phyloP scores from a whole-genome alignment of 1,140 invertebrate species.

The Triops cancriformis region DNA sequence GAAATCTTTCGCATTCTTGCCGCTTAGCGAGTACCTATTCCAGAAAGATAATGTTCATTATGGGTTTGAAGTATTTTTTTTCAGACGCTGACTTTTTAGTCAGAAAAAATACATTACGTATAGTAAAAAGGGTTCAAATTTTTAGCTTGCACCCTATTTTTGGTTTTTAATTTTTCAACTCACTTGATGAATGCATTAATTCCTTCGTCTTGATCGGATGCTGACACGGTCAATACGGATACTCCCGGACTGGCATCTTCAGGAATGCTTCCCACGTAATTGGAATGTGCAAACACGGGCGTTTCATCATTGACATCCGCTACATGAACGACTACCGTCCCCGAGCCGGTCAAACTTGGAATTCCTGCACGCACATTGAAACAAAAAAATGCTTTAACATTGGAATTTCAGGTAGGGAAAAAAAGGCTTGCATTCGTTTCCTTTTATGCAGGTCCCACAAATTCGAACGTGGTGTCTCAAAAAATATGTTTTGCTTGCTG shows the following conservation, averaged over 20 bases:
- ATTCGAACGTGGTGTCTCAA: too few relatives aligned
- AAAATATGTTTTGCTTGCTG: too few relatives aligned
- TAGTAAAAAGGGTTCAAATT: too few relatives aligned
- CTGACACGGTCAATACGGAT: constrained; percentile 58
- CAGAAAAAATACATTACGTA: too few relatives aligned
- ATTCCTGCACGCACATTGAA: constrained; percentile 52
- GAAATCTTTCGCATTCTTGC: constrained; percentile 53
- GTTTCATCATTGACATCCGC: constrained; percentile 90
- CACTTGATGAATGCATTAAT: constrained; percentile 73
- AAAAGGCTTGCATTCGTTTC: too few relatives aligned
- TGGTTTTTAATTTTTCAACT: constrained; percentile 16
- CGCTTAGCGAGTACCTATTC: constrained; percentile 60
- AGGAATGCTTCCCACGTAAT: constrained; percentile 61
- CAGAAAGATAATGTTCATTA: background rate
- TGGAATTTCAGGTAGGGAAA: background rate
- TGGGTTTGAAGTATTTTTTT: too few relatives aligned
- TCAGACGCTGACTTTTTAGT: too few relatives aligned
- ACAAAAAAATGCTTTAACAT: background rate
- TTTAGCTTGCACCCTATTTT: background rate
- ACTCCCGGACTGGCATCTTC: constrained; percentile 68
- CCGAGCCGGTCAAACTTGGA: constrained; percentile 76
- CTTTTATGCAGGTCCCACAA: too few relatives aligned
- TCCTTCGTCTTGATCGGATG: constrained; percentile 70
- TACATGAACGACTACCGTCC: constrained; percentile 75
- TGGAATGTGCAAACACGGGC: constrained; percentile 69